These are phyloP conservation scores for Eretmochelys imbricata DNA, from an alignment of 2,113 vertebrate genomes.

Conservation along the genomic window DNA sequence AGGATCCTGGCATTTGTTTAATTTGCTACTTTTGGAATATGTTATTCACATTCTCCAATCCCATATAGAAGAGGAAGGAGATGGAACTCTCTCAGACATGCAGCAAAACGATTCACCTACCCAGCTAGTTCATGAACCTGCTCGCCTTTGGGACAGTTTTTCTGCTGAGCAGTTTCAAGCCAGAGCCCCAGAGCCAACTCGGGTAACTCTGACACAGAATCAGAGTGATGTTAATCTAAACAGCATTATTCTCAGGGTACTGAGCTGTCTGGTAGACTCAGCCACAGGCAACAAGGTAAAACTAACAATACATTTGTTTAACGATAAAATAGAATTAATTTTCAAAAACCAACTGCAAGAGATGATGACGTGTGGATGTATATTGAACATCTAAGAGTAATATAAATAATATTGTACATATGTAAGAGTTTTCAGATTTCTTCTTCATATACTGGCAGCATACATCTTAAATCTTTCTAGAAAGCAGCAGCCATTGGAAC, in stretches of 20 bases:
- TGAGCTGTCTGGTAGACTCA: conserved; percentile 59
- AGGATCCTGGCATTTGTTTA: conserved; percentile 81
- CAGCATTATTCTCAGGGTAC: conserved; percentile 45
- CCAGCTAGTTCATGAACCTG: conserved; percentile 36
- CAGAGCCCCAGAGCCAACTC: neutral
- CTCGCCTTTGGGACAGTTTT: neutral
- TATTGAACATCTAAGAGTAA: neutral
- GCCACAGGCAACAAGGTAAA: conserved; percentile 63
- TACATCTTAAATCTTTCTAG: neutral
- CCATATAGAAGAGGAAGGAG: conserved; percentile 66
- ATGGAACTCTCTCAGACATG: conserved; percentile 5
- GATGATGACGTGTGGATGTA: neutral
- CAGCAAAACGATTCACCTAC: conserved; percentile 9
- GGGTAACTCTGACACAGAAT: conserved; percentile 4
- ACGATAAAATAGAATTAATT: neutral
- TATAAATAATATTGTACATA: neutral
- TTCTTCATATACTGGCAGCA: neutral
- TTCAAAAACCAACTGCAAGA: neutral
- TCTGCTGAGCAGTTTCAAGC: neutral
- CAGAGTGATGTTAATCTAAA: conserved; percentile 2
- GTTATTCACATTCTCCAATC: conserved; percentile 74
- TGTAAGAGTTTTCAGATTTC: neutral
- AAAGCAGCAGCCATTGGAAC: neutral
- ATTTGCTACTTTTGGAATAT: conserved; percentile 77
- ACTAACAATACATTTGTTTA: neutral